phyloP scores from a whole-genome alignment of 2,113 vertebrate species.

The Progne subis region DNA sequence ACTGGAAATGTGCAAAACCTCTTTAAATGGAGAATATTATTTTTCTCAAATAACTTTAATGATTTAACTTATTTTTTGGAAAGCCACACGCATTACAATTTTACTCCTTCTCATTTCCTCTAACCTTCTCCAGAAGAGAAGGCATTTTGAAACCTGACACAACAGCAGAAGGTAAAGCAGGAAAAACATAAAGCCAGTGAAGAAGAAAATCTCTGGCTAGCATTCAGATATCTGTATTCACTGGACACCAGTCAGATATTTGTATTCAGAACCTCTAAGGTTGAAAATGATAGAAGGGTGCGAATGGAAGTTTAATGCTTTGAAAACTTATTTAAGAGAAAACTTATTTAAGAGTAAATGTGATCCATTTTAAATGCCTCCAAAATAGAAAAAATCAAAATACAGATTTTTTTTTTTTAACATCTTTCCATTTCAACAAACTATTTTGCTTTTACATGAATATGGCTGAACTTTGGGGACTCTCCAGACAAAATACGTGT shows the following conservation, averaged over 20 bases:
- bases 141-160: neutral
- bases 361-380: conserved; percentile 1
- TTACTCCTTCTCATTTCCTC: neutral
- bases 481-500: neutral
- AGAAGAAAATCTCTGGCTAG: neutral
- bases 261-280: conserved; percentile 3
- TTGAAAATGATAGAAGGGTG: conserved; percentile 11
- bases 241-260: neutral
- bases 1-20: neutral
- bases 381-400: neutral
- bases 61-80: conserved; percentile 19
- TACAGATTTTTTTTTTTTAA: neutral
- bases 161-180: neutral
- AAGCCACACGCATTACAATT: neutral
- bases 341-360: conserved; percentile 19
- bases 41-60: conserved; percentile 23
- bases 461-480: neutral
- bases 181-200: neutral
- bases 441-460: neutral
- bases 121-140: neutral
- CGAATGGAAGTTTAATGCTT: conserved; percentile 25
- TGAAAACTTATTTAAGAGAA: conserved; percentile 39
- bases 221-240: conserved; percentile 1
- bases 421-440: neutral
- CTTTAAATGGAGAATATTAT: conserved; percentile 19